These are phyloP conservation scores for Myotis vivesi DNA, from an alignment of 2,797 vertebrate genomes.

Conservation along the genomic window DNA sequence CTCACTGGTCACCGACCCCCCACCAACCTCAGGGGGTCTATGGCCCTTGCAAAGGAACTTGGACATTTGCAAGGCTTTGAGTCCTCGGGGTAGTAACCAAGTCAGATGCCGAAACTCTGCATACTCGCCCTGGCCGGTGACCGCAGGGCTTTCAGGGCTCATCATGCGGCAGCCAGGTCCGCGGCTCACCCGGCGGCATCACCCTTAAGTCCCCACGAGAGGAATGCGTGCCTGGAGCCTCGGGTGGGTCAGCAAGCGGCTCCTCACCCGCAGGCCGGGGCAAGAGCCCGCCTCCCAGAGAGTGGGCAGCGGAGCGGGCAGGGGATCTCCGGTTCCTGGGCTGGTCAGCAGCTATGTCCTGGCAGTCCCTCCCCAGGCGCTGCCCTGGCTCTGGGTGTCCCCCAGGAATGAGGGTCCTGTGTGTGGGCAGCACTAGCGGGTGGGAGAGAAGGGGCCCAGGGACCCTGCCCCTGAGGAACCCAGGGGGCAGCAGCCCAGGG, in stretches of 20 bases:
- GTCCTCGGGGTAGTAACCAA: neutral
- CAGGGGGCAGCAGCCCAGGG: neutral
- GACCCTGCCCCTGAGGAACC: neutral
- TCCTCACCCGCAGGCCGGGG: neutral
- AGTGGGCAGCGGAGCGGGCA: neutral
- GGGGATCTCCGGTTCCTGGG: accelerated
- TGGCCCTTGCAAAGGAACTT: neutral
- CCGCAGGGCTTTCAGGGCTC: neutral
- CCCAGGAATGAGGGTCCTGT: accelerated
- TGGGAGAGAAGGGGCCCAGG: neutral
- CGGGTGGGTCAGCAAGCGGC: neutral
- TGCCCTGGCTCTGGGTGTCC: neutral
- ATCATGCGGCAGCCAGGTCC: neutral
- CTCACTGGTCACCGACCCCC: neutral
- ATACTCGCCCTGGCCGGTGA: neutral
- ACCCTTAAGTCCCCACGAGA: conserved; percentile 13
- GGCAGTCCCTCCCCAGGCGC: neutral
- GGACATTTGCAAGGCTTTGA: neutral
- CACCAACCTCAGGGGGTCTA: neutral
- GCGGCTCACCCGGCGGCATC: conserved; percentile 20
- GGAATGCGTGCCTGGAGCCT: neutral
- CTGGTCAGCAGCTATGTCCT: neutral
- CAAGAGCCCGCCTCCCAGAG: neutral
- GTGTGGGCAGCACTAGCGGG: neutral
- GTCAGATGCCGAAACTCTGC: neutral